Evolutionary conservation across 1,140 invertebrate species (phyloP), one percentile per base, ranked within the genome.

Genomic region (Drosophila gunungcola): DNA sequence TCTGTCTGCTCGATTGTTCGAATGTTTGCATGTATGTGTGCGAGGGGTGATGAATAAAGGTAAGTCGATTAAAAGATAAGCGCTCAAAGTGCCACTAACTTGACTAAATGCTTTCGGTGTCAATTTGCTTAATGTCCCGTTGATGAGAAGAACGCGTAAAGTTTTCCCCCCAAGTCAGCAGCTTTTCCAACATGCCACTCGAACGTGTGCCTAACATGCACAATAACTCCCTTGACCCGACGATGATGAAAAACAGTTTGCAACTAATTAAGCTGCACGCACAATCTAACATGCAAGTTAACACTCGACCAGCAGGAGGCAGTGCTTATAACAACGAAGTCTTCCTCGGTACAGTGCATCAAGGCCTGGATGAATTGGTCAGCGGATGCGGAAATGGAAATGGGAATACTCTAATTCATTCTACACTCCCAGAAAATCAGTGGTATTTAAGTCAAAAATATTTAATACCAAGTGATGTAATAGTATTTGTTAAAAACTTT

Each of bases 261-360:
- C 84, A 88, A 88, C 84, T 88, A 88, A 88, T 88, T 88, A 88
- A 88, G 84, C 77, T 90, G 84, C 84, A 88, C 84, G 84, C 84
- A 88, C 84, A 89, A 88, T 88, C 80, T 88, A 88, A 78, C 83
- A 88, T 88, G 83, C 83, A 89, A 88, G 73, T 80, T 88, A 90
- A 84, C 84, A 89, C 84, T 80, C 54, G 36, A 36, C 48, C 67
- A 58, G 68, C 42, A 13, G 49, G 46, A 62, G 61, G 56, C 34
- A 41, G 55, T 41, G 46, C 48, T 43, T 68, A 36, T 32, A 51
- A 39, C 64, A 29, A 13, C 36, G 9, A 12, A 36, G 36, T 54
- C 29, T 42, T 52, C 58, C 58, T 27, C 27, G 38, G 43, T 29
- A 72, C 68, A 69, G 68, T 72, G 68, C 38, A 70, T 49, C 51